phyloP scores from a whole-genome alignment of 2,113 vertebrate genomes.

The Thymallus thymallus region DNA sequence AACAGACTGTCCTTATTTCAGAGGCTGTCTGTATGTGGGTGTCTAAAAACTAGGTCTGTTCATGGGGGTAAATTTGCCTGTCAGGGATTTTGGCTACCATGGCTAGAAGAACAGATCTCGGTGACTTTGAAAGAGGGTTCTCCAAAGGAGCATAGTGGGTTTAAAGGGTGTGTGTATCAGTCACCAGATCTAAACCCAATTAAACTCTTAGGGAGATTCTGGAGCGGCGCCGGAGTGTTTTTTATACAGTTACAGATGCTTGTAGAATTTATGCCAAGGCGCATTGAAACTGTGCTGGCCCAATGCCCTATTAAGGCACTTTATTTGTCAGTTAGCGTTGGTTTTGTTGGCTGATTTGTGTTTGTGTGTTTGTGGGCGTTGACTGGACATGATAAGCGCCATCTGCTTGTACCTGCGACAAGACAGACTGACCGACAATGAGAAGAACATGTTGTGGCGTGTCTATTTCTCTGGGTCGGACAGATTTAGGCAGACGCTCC shows the following conservation, averaged over 20 bases:
- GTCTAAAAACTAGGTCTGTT: conserved; percentile 43
- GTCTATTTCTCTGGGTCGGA: not conserved
- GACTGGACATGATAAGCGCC: not conserved
- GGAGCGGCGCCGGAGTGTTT: too few relatives aligned
- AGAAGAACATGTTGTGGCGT: conserved; percentile 14
- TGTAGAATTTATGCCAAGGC: too few relatives aligned
- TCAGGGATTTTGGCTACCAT: not conserved
- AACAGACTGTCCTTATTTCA: conserved; percentile 26
- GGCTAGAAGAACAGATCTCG: too few relatives aligned
- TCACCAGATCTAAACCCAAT: too few relatives aligned
- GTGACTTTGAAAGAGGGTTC: too few relatives aligned
- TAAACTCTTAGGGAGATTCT: too few relatives aligned
- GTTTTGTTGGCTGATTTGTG: not conserved
- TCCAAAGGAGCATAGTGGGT: too few relatives aligned
- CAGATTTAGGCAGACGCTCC: conserved; percentile 14
- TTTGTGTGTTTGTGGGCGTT: conserved; percentile 2
- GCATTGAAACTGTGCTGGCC: too few relatives aligned
- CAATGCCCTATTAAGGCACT: too few relatives aligned
- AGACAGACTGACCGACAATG: not conserved
- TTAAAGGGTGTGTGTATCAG: too few relatives aligned
- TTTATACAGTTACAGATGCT: too few relatives aligned
- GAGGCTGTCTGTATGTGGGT: conserved; percentile 38
- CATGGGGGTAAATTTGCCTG: conserved; percentile 3
- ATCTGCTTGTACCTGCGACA: not conserved
- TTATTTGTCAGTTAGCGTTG: not conserved